Conservation (phyloP, 2,113 vertebrate genomes). For the Oenanthe melanoleuca region DNA sequence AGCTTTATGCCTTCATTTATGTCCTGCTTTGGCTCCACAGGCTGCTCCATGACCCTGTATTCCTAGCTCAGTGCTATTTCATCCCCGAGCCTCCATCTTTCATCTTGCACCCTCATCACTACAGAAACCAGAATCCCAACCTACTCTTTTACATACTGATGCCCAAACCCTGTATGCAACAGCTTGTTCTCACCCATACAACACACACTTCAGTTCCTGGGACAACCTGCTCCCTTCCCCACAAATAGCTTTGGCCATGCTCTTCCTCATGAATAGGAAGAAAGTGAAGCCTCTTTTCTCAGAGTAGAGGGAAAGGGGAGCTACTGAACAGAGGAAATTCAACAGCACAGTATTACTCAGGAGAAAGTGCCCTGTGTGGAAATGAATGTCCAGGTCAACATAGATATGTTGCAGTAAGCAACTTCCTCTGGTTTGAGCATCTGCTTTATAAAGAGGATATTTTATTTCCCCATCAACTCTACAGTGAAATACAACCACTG, state of each 20-base stretch:
- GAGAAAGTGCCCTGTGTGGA: not conserved
- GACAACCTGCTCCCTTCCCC: not conserved
- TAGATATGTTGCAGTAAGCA: not conserved
- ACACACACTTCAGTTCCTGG: not conserved
- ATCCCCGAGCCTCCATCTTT: rapidly evolving
- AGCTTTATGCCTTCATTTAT: not conserved
- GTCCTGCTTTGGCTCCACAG: not conserved
- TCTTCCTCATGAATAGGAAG: not conserved
- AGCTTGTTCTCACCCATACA: not conserved
- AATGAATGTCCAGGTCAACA: not conserved
- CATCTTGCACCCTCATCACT: not conserved
- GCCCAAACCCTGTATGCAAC: not conserved
- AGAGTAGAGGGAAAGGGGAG: not conserved
- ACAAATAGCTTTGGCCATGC: not conserved
- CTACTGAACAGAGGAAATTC: not conserved
- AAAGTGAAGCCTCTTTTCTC: not conserved
- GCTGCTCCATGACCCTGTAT: not conserved
- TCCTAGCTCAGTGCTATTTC: not conserved
- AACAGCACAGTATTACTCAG: not conserved
- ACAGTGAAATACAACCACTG: not conserved
- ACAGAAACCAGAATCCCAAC: not conserved
- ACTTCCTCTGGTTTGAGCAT: not conserved
- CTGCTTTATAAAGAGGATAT: not conserved
- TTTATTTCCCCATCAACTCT: not conserved
- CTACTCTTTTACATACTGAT: not conserved